Percentiles rank a stretch among this genome's conserved stretches.
Evolutionary conservation across 2,113 vertebrate species (phyloP).

Genomic region (Daubentonia madagascariensis): DNA sequence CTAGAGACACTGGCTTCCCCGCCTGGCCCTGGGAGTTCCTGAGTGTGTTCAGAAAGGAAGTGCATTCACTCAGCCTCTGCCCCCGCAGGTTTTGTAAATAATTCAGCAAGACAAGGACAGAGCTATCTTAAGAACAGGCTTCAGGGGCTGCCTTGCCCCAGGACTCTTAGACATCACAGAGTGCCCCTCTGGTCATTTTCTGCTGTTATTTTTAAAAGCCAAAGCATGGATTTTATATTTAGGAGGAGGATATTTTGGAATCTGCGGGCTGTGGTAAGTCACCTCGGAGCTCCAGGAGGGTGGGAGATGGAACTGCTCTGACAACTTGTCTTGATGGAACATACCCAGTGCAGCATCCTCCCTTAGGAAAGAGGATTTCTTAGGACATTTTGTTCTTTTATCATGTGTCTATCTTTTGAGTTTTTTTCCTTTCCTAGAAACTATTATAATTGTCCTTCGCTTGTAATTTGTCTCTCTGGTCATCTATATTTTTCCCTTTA

Average conservation of each 20-base stretch:
- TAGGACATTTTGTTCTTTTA: not conserved
- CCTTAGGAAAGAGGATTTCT: not conserved
- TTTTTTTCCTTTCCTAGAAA: not conserved
- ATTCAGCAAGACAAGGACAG: conserved; percentile 43
- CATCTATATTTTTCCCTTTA: not conserved
- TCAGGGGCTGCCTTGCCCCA: not conserved
- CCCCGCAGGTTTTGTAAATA: conserved; percentile 47
- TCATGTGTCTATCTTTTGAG: not conserved
- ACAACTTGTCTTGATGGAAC: not conserved
- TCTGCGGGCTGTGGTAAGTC: not conserved
- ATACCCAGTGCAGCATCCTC: not conserved
- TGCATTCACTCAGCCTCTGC: not conserved
- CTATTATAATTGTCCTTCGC: not conserved
- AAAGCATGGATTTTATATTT: not conserved
- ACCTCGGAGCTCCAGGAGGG: fast-evolving
- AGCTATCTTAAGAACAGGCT: not conserved
- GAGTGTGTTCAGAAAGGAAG: not conserved
- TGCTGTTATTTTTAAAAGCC: not conserved
- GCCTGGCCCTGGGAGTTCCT: not conserved
- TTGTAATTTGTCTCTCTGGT: not conserved
- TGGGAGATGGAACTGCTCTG: fast-evolving
- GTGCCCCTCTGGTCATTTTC: not conserved
- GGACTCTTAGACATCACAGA: not conserved
- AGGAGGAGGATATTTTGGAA: not conserved
- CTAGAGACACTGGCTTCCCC: conserved; percentile 33